Conservation (phyloP, 2,888 invertebrate genomes). For the Athalia rosae region DNA sequence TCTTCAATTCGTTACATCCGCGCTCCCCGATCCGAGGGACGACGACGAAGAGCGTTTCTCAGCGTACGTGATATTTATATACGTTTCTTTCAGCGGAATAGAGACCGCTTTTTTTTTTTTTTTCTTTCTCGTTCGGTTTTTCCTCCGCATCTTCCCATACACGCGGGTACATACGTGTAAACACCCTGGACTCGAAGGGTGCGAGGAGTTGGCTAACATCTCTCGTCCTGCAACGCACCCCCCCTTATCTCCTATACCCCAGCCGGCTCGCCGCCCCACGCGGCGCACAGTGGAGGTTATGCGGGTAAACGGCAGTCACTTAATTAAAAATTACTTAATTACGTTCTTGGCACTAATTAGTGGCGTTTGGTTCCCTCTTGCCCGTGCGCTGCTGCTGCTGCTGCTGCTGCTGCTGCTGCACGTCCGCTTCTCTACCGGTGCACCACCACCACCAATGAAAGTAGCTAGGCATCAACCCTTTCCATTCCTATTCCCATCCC, state of each 20-base stretch:
- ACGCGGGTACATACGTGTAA: no score
- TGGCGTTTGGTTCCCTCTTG: constrained; percentile 71
- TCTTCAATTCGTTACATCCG: no score
- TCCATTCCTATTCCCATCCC: background rate
- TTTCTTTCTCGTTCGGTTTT: no score
- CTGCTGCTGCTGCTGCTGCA: background rate
- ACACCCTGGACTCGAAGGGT: no score
- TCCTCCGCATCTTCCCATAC: no score
- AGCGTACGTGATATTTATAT: no score
- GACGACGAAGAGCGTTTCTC: no score
- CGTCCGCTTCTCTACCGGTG: background rate
- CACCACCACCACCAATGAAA: background rate
- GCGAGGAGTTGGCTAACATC: constrained; percentile 20
- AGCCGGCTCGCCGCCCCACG: constrained; percentile 18
- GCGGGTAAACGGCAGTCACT: constrained; percentile 74
- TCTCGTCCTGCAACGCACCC: background rate
- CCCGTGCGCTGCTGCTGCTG: constrained; percentile 46
- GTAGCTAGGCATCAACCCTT: background rate
- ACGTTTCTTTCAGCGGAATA: no score
- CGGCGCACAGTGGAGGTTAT: constrained; percentile 61
- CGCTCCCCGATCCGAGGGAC: no score
- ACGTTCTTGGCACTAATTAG: constrained; percentile 81
- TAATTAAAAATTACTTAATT: constrained; percentile 82
- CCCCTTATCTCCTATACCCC: background rate
- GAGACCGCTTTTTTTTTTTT: no score